Evolutionary conservation across 2,797 vertebrate genomes (phyloP), one percentile per base, ranked within the genome.

Genomic region (Fundulus diaphanus): DNA sequence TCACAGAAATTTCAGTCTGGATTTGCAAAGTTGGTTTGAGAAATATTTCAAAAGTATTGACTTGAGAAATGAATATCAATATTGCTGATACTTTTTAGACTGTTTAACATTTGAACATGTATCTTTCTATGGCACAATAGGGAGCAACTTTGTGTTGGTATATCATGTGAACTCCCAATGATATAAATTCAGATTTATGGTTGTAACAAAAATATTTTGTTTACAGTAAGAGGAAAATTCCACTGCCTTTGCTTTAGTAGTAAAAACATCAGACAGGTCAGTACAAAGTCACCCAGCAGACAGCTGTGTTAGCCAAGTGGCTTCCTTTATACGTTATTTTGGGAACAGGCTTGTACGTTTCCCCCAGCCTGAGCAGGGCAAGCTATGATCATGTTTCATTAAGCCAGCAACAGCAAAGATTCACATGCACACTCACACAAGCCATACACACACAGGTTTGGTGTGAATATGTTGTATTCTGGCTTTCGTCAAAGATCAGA

Each of bases 341-440:
- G 76, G 84, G 87, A 84, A 84, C 86, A 74, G 67, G 77, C 35
- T 73, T 82, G 82, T 59, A 54, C 68, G 80, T 73, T 65, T 6
- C 74, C 72, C 70, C 72, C 69, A 2, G 78, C 59, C 72, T 73
- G 51, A 82, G 33, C 75, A 37, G 69, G 73, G 16, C 40, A 44
- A n/a, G 27, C 72, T 0, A 2, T 71, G 81, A 73, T 90, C 78
- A 29, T 12, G 75, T 92, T 87, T 89, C 89, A 83, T 81, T 79
- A 74, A 72, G 69, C 44, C 66, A 56, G 67, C 68, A 83, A 37
- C 67, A 70, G 72, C 51, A 70, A 68, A 8, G 3, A 63, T 12
- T 7, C 22, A 72, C 68, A 37, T 42, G 51, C 66, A 57, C 68
- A 65, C 56, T 51, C 71, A 56, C 61, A 63, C 74, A 68, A 37